Percentiles rank a stretch among this genome's conserved stretches.
Conservation (phyloP, 2,888 invertebrate genomes). For the Acanthoscelides obtectus region DNA sequence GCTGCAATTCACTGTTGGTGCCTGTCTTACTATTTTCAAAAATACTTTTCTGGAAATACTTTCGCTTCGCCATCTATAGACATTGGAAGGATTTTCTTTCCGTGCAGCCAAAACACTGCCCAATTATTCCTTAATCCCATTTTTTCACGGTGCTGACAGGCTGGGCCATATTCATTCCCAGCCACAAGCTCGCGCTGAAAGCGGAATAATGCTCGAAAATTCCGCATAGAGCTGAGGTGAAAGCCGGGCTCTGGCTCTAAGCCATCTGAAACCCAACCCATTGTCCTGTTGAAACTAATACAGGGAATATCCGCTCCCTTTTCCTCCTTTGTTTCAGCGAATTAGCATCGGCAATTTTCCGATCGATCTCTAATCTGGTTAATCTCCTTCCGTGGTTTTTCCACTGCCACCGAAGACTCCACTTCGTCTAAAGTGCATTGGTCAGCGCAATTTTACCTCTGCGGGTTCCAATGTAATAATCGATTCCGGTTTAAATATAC, state of each 20-base stretch:
- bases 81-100: too few relatives aligned
- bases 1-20: neutral
- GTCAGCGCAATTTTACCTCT: neutral
- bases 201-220: neutral
- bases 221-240: neutral
- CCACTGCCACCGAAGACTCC: neutral
- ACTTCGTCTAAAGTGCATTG: neutral
- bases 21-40: neutral
- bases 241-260: neutral
- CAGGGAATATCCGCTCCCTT: neutral
- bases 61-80: neutral
- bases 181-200: neutral
- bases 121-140: neutral
- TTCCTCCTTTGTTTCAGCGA: neutral
- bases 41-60: neutral
- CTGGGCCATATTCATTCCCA: neutral
- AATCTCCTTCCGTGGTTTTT: neutral
- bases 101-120: too few relatives aligned
- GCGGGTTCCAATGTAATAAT: too few relatives aligned
- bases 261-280: neutral
- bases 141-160: neutral
- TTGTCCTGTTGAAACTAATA: neutral
- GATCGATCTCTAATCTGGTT: neutral
- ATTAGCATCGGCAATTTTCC: neutral
- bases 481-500: too few relatives aligned